Percentiles rank a stretch among this genome's conserved stretches.
Conservation (phyloP, 2,888 invertebrate genomes). For the Phaonia tiefii region DNA sequence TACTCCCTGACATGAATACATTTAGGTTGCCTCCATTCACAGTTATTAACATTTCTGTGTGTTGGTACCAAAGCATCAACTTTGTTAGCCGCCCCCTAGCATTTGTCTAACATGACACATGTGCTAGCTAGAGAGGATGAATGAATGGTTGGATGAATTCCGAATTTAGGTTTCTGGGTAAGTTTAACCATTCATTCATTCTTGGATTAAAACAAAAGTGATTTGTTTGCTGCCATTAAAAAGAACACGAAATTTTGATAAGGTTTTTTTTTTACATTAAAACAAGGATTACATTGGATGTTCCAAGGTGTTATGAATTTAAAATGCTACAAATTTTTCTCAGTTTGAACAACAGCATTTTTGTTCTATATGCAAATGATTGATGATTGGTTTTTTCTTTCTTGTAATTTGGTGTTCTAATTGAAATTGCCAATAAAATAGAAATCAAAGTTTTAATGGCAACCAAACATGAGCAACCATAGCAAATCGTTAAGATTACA, state of each 20-base stretch:
- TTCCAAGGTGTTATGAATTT: too few species aligned
- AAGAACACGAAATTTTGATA: background rate
- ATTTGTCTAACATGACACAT: conserved; percentile 53
- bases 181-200: conserved; percentile 1
- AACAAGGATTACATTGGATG: too few species aligned
- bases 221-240: background rate
- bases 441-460: too few species aligned
- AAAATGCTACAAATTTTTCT: background rate
- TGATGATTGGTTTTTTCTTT: too few species aligned
- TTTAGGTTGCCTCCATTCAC: background rate
- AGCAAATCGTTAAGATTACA: conserved; percentile 44
- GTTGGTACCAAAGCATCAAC: background rate
- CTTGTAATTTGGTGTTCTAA: too few species aligned
- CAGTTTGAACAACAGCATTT: conserved; percentile 27
- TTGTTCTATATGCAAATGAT: background rate
- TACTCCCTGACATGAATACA: background rate
- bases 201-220: background rate
- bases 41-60: too few species aligned
- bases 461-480: too few species aligned
- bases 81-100: conserved; percentile 19
- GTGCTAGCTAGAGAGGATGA: background rate
- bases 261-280: background rate
- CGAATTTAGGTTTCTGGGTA: conserved; percentile 48
- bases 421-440: too few species aligned
- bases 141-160: background rate